A percentile compares a stretch with the other conserved stretches of the same genome.
Evolutionary conservation across 2,888 invertebrate genomes (phyloP).

Genomic region (Calameuta filiformis): DNA sequence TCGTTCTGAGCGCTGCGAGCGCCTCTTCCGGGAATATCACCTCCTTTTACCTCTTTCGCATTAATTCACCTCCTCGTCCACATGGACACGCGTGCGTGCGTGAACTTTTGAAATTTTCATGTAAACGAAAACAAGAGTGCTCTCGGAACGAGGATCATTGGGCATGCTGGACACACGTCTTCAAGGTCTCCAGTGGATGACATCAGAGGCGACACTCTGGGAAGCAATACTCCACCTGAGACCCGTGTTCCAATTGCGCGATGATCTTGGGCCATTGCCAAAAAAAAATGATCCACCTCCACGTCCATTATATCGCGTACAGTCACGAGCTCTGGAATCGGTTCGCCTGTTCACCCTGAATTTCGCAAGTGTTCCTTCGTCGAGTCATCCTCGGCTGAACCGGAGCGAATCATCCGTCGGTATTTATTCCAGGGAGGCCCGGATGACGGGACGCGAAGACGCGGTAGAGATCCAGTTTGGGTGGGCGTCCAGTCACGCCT

Average conservation of each 20-base stretch:
- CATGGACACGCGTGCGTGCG: not conserved
- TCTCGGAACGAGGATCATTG: slow-evolving; percentile 23
- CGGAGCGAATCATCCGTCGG: not conserved
- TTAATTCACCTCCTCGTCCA: not conserved
- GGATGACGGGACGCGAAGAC: not conserved
- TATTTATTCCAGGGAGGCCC: not conserved
- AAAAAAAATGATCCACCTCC: slow-evolving; percentile 16
- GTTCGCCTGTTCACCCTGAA: not conserved
- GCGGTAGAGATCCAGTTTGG: not conserved
- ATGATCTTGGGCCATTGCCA: slow-evolving; percentile 35
- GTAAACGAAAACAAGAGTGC: slow-evolving; percentile 53
- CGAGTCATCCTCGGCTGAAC: not conserved
- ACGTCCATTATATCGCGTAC: not conserved
- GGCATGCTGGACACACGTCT: slow-evolving; percentile 38
- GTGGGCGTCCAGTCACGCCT: slow-evolving; percentile 15
- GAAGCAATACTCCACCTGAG: not conserved
- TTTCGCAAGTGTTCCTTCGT: not conserved
- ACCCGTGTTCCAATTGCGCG: slow-evolving; percentile 19
- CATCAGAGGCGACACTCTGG: slow-evolving; percentile 8
- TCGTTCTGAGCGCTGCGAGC: not conserved
- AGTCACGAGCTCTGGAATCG: not conserved
- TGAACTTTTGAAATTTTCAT: slow-evolving; percentile 19
- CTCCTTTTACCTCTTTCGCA: not conserved
- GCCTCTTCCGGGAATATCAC: not conserved
- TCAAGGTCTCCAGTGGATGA: slow-evolving; percentile 36